These are phyloP conservation scores for Trissolcus basalis DNA, from an alignment of 1,140 invertebrate genomes.

Conservation along the genomic window DNA sequence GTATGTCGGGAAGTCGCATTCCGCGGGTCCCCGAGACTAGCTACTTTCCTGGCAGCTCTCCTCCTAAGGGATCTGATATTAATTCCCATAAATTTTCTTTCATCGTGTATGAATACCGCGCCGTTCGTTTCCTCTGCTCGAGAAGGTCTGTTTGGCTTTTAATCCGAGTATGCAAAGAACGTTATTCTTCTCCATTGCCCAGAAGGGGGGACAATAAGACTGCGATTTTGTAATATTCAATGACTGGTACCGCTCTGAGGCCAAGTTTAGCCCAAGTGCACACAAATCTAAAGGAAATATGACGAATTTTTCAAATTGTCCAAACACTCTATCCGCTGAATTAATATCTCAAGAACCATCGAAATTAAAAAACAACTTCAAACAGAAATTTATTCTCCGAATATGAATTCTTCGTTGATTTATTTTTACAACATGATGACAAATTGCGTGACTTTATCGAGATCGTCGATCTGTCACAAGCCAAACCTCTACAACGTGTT, in stretches of 20 bases:
- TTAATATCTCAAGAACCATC: too few relatives aligned
- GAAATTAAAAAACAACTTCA: too few relatives aligned
- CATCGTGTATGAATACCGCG: conserved; percentile 67
- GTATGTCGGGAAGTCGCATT: conserved; percentile 74
- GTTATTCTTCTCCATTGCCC: conserved; percentile 66
- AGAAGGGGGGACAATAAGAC: conserved; percentile 49
- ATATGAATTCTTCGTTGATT: too few relatives aligned
- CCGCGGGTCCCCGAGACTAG: conserved; percentile 69
- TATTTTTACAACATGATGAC: not conserved
- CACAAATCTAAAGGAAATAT: conserved; percentile 42
- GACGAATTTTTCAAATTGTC: conserved; percentile 12
- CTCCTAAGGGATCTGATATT: conserved; percentile 73
- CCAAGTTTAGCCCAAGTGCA: conserved; percentile 39
- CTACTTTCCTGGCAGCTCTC: conserved; percentile 42
- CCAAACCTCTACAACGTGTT: conserved; percentile 24
- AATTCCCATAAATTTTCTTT: conserved; percentile 78
- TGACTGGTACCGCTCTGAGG: conserved; percentile 34
- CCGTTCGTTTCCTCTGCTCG: conserved; percentile 47
- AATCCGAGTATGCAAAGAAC: conserved; percentile 74
- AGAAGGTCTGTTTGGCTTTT: conserved; percentile 71
- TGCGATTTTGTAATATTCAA: conserved; percentile 63
- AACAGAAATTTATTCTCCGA: too few relatives aligned
- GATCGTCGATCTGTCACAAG: conserved; percentile 35
- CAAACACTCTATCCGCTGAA: too few relatives aligned
- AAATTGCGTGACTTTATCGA: conserved; percentile 20